Evolutionary conservation across 1,140 invertebrate genomes (phyloP).

Genomic region (Musca vetustissima): DNA sequence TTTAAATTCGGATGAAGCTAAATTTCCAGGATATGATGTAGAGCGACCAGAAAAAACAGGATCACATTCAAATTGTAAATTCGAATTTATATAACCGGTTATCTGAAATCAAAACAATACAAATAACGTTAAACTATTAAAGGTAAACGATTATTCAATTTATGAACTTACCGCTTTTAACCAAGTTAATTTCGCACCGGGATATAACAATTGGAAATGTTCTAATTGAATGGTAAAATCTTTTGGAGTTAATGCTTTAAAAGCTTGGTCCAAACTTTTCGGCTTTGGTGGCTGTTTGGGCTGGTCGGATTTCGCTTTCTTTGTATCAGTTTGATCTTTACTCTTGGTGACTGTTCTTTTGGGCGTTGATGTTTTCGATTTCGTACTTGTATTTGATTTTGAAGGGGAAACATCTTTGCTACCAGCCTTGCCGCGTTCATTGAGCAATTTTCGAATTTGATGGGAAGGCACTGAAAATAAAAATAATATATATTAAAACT

Average conservation of each 20-base stretch:
- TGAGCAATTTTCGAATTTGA: conserved; percentile 41
- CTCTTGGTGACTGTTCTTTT: conserved; percentile 57
- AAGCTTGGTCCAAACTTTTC: conserved; percentile 68
- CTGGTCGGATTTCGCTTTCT: conserved; percentile 23
- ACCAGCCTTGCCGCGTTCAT: conserved; percentile 26
- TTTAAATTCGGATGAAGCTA: conserved; percentile 37
- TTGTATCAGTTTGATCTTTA: conserved; percentile 32
- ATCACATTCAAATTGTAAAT: conserved; percentile 44
- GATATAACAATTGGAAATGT: conserved; percentile 43
- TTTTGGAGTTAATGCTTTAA: conserved; percentile 48
- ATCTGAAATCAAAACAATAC: conserved; percentile 14
- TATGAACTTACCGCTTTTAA: conserved; percentile 39
- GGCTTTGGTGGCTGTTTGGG: conserved; percentile 62
- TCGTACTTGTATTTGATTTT: conserved; percentile 30
- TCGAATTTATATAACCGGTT: conserved; percentile 38
- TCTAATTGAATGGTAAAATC: conserved; percentile 43
- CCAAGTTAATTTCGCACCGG: conserved; percentile 46
- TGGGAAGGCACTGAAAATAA: conserved; percentile 40
- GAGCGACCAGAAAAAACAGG: conserved; percentile 48
- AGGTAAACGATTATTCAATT: too few species aligned
- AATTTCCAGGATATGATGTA: conserved; percentile 43
- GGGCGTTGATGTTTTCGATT: conserved; percentile 53
- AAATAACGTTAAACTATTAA: neutral
- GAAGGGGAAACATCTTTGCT: conserved; percentile 22
- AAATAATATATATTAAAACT: too few species aligned